Conservation (phyloP, 1,140 invertebrate species). For the Leptinotarsa defecta region DNA sequence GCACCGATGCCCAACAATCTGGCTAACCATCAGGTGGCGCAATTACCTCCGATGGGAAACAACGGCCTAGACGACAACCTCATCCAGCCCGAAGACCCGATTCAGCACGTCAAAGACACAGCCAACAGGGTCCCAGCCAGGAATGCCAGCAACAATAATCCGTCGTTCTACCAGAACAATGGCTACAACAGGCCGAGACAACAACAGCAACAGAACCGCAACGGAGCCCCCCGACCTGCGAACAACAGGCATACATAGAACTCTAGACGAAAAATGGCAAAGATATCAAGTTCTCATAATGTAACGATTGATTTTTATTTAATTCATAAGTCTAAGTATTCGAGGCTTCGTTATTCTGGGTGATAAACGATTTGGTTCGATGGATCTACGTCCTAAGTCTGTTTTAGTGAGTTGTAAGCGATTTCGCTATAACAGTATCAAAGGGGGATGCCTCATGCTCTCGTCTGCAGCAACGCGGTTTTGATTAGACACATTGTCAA, state of each 20-base stretch:
- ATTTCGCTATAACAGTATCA: neutral
- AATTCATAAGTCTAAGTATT: conserved; percentile 21
- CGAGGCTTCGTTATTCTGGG: neutral
- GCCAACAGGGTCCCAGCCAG: conserved; percentile 33
- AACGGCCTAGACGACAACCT: conserved; percentile 31
- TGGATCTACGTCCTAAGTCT: neutral
- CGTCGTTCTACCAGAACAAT: conserved; percentile 49
- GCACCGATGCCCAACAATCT: conserved; percentile 36
- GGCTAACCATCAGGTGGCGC: conserved; percentile 34
- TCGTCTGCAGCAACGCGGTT: too few species aligned
- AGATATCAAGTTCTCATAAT: conserved; percentile 23
- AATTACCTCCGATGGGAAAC: conserved; percentile 20
- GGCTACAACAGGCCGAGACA: conserved; percentile 48
- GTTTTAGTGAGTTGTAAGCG: neutral
- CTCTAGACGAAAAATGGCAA: neutral
- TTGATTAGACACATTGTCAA: too few species aligned
- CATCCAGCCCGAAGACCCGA: conserved; percentile 17
- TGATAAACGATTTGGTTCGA: neutral
- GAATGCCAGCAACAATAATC: conserved; percentile 37
- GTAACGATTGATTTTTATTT: conserved; percentile 13
- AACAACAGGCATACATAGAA: conserved; percentile 20
- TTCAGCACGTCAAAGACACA: conserved; percentile 25
- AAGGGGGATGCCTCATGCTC: too few species aligned
- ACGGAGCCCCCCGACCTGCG: conserved; percentile 8
- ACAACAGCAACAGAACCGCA: conserved; percentile 14